A percentile compares a stretch with the other conserved stretches of the same genome.
Evolutionary conservation across 2,797 vertebrate species (phyloP).

Genomic region (Distichodus sexfasciatus): DNA sequence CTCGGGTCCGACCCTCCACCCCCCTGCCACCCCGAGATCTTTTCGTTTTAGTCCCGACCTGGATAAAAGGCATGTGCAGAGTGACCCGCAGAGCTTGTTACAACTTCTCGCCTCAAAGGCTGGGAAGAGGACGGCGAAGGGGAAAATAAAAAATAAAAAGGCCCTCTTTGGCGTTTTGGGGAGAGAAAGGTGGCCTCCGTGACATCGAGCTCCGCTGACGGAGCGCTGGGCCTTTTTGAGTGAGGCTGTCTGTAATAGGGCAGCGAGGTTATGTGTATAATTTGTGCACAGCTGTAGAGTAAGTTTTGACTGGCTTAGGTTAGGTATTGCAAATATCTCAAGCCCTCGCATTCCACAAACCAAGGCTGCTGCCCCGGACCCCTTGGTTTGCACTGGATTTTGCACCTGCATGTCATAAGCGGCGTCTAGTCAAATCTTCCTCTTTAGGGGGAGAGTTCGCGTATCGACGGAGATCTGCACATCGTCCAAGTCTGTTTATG

Average conservation of each 20-base stretch:
- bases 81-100: not conserved
- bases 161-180: too few species aligned
- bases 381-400: slow-evolving; percentile 61
- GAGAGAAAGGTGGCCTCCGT: not conserved
- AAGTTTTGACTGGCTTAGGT: slow-evolving; percentile 71
- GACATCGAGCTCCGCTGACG: slow-evolving; percentile 1
- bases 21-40: not conserved
- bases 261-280: slow-evolving; percentile 56
- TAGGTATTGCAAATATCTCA: slow-evolving; percentile 74
- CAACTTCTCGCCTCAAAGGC: slow-evolving; percentile 5
- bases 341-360: slow-evolving; percentile 66
- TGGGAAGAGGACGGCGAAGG: not conserved
- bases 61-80: slow-evolving; percentile 17
- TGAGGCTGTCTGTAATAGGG: slow-evolving; percentile 59
- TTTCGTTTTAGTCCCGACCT: slow-evolving; percentile 1
- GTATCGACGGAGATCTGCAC: not conserved
- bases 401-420: slow-evolving; percentile 64
- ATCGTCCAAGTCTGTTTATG: not conserved
- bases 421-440: slow-evolving; percentile 42
- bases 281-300: slow-evolving; percentile 65
- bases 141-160: too few species aligned
- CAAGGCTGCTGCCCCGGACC: slow-evolving; percentile 52
- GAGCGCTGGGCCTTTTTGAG: slow-evolving; percentile 48
- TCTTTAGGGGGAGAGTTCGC: not conserved
- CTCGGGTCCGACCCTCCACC: slow-evolving; percentile 1